Percentiles rank a stretch among this genome's conserved stretches.
phyloP scores from a whole-genome alignment of 2,113 vertebrate genomes.

The Heliornis fulica region DNA sequence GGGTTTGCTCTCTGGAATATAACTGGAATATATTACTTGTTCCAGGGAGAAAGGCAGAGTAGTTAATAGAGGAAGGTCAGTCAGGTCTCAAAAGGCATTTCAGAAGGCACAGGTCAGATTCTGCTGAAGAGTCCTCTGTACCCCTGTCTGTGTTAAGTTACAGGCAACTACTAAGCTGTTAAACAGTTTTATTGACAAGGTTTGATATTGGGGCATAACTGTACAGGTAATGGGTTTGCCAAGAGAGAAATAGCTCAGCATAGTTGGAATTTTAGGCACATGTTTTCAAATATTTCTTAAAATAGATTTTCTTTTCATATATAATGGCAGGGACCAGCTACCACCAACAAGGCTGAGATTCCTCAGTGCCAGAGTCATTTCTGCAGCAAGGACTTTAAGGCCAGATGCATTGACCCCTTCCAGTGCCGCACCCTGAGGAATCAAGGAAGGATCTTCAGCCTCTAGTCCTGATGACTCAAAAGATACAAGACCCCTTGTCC shows the following conservation, averaged over 20 bases:
- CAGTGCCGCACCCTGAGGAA: background rate
- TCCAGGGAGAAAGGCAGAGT: background rate
- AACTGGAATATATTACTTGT: background rate
- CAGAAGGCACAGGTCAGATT: background rate
- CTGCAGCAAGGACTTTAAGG: background rate
- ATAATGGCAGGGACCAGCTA: background rate
- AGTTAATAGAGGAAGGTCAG: background rate
- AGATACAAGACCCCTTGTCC: background rate
- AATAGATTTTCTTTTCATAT: background rate
- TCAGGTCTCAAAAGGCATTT: background rate
- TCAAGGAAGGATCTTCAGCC: background rate
- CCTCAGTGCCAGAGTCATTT: background rate
- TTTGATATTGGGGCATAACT: background rate
- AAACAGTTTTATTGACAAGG: background rate
- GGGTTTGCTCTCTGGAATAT: background rate
- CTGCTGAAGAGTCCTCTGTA: accelerated
- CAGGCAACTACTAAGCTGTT: background rate
- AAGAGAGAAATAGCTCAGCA: background rate
- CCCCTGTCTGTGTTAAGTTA: background rate
- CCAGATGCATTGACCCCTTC: accelerated
- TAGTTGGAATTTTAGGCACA: background rate
- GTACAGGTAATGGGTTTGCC: background rate
- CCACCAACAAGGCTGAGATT: background rate
- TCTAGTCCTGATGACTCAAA: background rate
- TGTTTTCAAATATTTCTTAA: background rate